Conservation (phyloP, 1,140 invertebrate genomes). For the Diorhabda carinulata region DNA sequence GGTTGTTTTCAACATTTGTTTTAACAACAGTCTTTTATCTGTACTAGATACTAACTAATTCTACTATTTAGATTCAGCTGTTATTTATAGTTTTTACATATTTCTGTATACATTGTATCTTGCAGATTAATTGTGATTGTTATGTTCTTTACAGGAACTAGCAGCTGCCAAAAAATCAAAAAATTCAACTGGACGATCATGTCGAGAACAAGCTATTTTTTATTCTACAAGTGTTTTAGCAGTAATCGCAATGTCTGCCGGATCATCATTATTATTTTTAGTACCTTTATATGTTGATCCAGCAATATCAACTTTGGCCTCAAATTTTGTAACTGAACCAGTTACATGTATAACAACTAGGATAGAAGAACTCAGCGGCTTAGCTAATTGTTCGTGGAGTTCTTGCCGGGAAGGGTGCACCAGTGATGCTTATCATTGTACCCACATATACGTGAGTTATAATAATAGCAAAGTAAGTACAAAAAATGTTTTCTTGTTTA, state of each 20-base stretch:
- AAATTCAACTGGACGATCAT: constrained; percentile 58
- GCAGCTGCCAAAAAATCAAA: constrained; percentile 34
- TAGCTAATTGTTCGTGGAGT: constrained; percentile 82
- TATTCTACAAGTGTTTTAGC: constrained; percentile 76
- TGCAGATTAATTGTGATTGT: no score
- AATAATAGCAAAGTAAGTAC: constrained; percentile 47
- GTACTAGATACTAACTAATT: no score
- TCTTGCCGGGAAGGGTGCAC: constrained; percentile 86
- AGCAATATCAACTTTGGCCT: constrained; percentile 79
- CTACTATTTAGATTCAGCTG: no score
- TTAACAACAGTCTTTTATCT: no score
- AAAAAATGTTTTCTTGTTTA: neutral
- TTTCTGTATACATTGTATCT: no score
- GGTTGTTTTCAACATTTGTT: no score
- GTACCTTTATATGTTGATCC: constrained; percentile 87
- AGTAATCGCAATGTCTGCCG: constrained; percentile 72
- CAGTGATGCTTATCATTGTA: constrained; percentile 79
- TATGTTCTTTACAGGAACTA: constrained; percentile 26
- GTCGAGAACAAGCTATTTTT: constrained; percentile 70
- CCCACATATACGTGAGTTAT: constrained; percentile 80
- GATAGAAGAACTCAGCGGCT: constrained; percentile 65
- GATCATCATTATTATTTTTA: constrained; percentile 77
- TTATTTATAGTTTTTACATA: no score
- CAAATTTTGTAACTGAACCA: constrained; percentile 75
- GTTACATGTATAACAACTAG: constrained; percentile 73